Percentiles rank a stretch among this genome's conserved stretches.
These are phyloP conservation scores for Brachionus asplanchnoidis DNA, from an alignment of 1,140 invertebrate genomes.

Conservation along the genomic window DNA sequence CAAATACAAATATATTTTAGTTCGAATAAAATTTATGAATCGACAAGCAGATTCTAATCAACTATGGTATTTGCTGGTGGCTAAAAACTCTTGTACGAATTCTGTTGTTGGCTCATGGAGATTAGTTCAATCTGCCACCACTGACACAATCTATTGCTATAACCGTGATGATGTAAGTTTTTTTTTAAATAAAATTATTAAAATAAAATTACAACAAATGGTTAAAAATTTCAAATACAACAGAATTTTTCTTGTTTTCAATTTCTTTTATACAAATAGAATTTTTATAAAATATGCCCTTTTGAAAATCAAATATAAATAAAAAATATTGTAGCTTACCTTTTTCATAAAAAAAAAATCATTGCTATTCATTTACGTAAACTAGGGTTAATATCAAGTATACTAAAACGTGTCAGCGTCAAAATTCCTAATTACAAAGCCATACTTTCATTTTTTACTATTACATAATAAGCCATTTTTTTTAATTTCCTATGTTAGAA, in stretches of 20 bases:
- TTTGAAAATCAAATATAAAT: conserved; percentile 14
- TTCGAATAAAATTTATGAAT: conserved; percentile 37
- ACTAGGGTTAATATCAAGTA: conserved; percentile 1
- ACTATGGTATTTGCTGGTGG: conserved; percentile 34
- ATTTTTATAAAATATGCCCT: neutral
- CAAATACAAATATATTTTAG: conserved; percentile 3
- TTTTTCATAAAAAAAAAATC: conserved; percentile 6
- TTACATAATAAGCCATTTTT: conserved; percentile 32
- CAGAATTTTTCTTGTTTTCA: neutral
- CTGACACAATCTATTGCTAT: conserved; percentile 39
- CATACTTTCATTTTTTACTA: neutral
- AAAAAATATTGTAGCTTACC: neutral
- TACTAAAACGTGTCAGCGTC: neutral
- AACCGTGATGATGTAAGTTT: conserved; percentile 22
- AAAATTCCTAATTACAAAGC: conserved; percentile 4
- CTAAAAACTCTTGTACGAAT: conserved; percentile 36
- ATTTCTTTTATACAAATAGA: neutral
- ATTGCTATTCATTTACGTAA: neutral
- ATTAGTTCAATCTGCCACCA: conserved; percentile 28
- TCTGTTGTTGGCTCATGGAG: conserved; percentile 31
- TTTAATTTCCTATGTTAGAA: neutral
- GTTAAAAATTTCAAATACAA: neutral
- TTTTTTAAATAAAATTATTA: neutral
- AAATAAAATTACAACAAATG: neutral
- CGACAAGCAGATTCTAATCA: conserved; percentile 22